Percentiles rank a stretch among this genome's conserved stretches.
Conservation (phyloP, 2,113 vertebrate species). For the Hemiprocne comata region DNA sequence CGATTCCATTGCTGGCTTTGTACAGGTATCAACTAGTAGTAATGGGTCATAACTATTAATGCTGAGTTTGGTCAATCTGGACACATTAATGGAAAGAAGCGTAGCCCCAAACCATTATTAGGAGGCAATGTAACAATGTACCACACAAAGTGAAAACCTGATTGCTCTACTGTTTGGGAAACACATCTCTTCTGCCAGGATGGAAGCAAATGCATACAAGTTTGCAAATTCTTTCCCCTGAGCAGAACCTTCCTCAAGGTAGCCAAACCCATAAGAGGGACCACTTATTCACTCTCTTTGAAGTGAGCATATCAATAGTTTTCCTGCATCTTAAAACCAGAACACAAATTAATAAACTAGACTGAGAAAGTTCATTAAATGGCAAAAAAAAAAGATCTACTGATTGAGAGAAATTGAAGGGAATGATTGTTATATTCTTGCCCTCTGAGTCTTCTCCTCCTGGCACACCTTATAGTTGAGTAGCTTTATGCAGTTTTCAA, state of each 20-base stretch:
- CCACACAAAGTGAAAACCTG: neutral
- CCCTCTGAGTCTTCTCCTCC: neutral
- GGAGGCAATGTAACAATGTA: neutral
- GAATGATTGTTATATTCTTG: neutral
- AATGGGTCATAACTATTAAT: neutral
- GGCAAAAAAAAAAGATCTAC: neutral
- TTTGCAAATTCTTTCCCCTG: neutral
- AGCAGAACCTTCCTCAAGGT: neutral
- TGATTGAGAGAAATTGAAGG: neutral
- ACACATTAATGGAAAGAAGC: neutral
- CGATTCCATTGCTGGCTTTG: neutral
- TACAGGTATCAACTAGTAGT: neutral
- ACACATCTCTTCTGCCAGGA: neutral
- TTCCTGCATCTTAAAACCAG: neutral
- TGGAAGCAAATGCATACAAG: neutral
- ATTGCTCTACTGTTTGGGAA: neutral
- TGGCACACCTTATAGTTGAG: neutral
- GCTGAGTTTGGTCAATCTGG: neutral
- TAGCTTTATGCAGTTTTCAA: accelerated
- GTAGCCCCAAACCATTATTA: neutral
- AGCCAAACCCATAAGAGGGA: neutral
- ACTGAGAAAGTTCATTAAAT: neutral
- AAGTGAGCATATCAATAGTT: neutral
- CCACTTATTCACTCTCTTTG: neutral
- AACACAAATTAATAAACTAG: neutral